Evolutionary conservation across 35 echinoderm and acorn worm species (phyloP), one percentile per base, ranked within the genome.

Genomic region (Heliocidaris tuberculata): DNA sequence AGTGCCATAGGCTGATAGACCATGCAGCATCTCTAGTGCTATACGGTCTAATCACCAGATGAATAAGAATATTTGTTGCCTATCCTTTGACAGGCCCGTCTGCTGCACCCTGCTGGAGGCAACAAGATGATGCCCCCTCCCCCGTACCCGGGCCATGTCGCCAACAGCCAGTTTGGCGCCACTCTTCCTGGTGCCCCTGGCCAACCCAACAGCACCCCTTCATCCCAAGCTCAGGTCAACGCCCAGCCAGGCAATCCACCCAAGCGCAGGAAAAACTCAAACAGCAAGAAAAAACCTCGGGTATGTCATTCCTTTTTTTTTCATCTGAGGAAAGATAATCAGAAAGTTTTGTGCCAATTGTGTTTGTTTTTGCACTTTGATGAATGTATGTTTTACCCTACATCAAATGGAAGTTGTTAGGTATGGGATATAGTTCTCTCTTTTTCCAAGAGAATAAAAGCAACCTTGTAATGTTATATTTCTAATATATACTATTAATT

Each of bases 71-170:
- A n/a, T 78, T 17, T 78, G 21, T 78, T 78, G 65, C 19, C 27
- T 7, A 27, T 78, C 7, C 27, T 32, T 89, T 16, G 31, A 31
- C 94, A 98, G 97, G 96, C 97, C 15, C 95, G 97, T 85, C 49
- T 98, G 94, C 95, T 97, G 86, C 97, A 97, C 87, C 97, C 97
- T 50, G 85, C 97, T 4, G 90, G 88, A 35, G 97, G 96, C 90
- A 95, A 71, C 59, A 98, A 98, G 93, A 90, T 95, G 85, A 94
- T 90, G 70, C 96, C 95, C 47, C 97, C 97, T 32, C 97, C 97
- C 27, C 97, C 97, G 27, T 98, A 98, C 87, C 97, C 97, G 9
- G 96, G 95, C 30, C 95, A 95, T 17, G 94, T 95, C 52, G 60
- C 96, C 49, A 97, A 92, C 93, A 95, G 95, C 91, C 96, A 96